Base-by-base conservation (phyloP, 2,113 vertebrate species). In the Sardina pilchardus region DNA sequence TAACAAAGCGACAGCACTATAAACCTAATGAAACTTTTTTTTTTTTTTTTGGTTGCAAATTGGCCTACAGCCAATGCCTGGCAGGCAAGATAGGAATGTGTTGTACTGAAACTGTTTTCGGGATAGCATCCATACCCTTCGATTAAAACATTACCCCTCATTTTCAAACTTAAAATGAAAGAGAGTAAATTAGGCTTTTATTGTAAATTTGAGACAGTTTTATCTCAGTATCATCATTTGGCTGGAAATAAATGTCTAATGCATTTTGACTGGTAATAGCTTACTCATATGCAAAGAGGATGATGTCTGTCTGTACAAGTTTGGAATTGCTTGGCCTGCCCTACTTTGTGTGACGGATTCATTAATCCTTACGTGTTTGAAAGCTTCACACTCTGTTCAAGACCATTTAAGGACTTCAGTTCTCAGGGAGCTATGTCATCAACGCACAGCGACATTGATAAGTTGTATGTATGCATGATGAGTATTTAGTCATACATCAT, bases 221-320 rank as follows among this genome's bases (percentile, higher is more conserved):
- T 71, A 78, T 39, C 0, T 78, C 14, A 71, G 71, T 36, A 78
- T 36, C 53, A 4, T 36, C 71, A 17, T 36, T 34, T 78, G n/a
- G 7, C 10, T 30, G 63, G n/a, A 67, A 30, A 30, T 1, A 16
- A 5, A 78, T 78, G 14, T 78, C 4, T 78, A 78, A 5, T 78
- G 71, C 34, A 8, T 78, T 71, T 34, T 36, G 3, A 78, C 10
- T 16, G 30, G 30, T 34, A 78, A 36, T 17, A 78, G 34, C 34
- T 0, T 63, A 26, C 59, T 16, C 34, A 16, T 17, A 36, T 3
- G 34, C 71, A 78, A 78, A 78, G 30, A 36, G 30, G 71, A 36
- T 78, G 34, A 17, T 78, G 71, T 36, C 71, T 78, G 71, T 36
- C 71, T 78, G 71, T 78, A 78, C 71, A 78, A 78, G 71, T 78